A percentile compares a stretch with the other conserved stretches of the same genome.
phyloP scores from a whole-genome alignment of 2,888 invertebrate species.

The Ctena decussata region DNA sequence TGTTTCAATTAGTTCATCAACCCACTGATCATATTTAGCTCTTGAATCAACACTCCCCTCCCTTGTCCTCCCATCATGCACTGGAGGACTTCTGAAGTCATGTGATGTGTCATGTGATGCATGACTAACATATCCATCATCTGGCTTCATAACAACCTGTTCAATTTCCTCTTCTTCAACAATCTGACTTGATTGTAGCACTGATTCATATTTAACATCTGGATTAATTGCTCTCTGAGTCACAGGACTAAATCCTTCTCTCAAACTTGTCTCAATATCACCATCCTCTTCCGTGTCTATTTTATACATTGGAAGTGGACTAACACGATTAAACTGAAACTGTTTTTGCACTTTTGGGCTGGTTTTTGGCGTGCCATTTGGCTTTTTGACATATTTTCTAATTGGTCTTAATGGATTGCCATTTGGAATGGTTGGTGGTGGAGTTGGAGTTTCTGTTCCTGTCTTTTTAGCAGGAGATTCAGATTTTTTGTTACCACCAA shows the following conservation, averaged over 20 bases:
- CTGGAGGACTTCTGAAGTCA: slow-evolving; percentile 1
- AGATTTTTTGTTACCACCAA: neutral
- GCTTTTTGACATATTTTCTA: slow-evolving; percentile 71
- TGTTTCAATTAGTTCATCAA: slow-evolving; percentile 56
- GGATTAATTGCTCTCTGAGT: slow-evolving; percentile 2
- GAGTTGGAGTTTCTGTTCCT: neutral
- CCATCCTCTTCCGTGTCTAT: slow-evolving; percentile 27
- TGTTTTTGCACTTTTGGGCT: slow-evolving; percentile 69
- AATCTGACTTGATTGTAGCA: slow-evolving; percentile 19
- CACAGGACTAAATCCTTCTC: slow-evolving; percentile 15
- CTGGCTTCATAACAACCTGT: slow-evolving; percentile 41
- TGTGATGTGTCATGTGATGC: slow-evolving; percentile 33
- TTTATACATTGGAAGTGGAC: slow-evolving; percentile 43
- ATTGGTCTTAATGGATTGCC: slow-evolving; percentile 62
- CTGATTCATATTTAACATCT: slow-evolving; percentile 14
- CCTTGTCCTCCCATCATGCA: slow-evolving; percentile 10
- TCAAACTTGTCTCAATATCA: slow-evolving; percentile 22
- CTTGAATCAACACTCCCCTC: slow-evolving; percentile 59
- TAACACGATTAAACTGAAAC: slow-evolving; percentile 54
- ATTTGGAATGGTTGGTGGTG: slow-evolving; percentile 52
- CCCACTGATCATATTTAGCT: slow-evolving; percentile 63
- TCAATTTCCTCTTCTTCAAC: slow-evolving; percentile 14
- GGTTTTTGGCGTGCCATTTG: slow-evolving; percentile 72
- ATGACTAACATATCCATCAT: slow-evolving; percentile 54
- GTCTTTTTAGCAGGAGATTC: slow-evolving; percentile 30